A percentile compares a stretch with the other conserved stretches of the same genome.
phyloP scores from a whole-genome alignment of 1,140 invertebrate species.

The Formica exsecta region DNA sequence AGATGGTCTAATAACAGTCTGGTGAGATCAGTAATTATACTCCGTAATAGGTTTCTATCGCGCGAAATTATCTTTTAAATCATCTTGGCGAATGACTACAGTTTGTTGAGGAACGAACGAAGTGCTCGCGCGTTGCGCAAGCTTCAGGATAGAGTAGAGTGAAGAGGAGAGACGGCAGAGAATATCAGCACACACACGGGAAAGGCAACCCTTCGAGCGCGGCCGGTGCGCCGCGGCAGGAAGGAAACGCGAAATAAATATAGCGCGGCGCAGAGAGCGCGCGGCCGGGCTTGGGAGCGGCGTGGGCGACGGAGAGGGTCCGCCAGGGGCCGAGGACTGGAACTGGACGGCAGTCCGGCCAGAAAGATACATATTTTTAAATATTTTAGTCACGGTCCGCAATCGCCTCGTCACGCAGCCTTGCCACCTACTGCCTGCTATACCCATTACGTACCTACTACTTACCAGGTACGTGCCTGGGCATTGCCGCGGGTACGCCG shows the following conservation, averaged over 20 bases:
- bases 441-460: conserved; percentile 84
- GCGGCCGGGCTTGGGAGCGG: conserved; percentile 69
- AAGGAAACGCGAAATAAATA: conserved; percentile 87
- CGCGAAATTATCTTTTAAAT: background rate
- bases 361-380: conserved; percentile 88
- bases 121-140: conserved; percentile 30
- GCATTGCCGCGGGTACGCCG: conserved; percentile 62
- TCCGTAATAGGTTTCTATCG: background rate
- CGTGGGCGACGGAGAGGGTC: conserved; percentile 66
- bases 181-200: conserved; percentile 44
- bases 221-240: conserved; percentile 77
- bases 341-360: conserved; percentile 86
- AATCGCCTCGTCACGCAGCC: conserved; percentile 87
- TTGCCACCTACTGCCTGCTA: conserved; percentile 85
- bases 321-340: conserved; percentile 76
- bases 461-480: conserved; percentile 71
- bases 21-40: background rate
- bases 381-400: conserved; percentile 87
- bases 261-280: conserved; percentile 75
- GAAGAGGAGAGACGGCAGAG: background rate
- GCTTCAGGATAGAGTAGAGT: background rate
- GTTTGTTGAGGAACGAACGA: conserved; percentile 16
- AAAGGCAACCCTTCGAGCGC: conserved; percentile 66
- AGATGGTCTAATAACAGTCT: background rate
- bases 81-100: background rate